phyloP scores from a whole-genome alignment of 2,888 invertebrate species.

The Brenthis hecate region DNA sequence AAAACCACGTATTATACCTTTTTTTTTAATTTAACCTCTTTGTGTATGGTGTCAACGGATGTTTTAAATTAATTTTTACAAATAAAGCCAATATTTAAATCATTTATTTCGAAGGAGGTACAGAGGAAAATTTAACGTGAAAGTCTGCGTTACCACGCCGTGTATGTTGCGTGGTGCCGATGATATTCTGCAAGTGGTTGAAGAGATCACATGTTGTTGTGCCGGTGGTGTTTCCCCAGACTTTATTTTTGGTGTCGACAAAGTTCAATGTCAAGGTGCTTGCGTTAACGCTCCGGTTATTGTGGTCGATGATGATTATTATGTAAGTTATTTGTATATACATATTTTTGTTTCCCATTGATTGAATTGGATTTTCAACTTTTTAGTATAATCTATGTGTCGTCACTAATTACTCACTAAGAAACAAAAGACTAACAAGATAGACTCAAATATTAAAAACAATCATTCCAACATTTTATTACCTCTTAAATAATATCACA shows the following conservation, averaged over 20 bases:
- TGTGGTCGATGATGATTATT: slow-evolving; percentile 71
- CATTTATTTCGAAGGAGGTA: slow-evolving; percentile 50
- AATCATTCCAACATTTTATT: no score
- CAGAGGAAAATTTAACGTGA: slow-evolving; percentile 67
- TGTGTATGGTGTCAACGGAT: neutral
- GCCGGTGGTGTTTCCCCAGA: slow-evolving; percentile 60
- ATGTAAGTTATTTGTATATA: slow-evolving; percentile 53
- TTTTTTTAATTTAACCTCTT: no score
- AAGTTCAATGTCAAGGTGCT: slow-evolving; percentile 69
- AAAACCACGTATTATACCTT: no score
- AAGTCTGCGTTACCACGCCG: slow-evolving; percentile 68
- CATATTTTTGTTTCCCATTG: no score
- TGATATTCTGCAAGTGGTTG: slow-evolving; percentile 56
- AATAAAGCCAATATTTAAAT: neutral
- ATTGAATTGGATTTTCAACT: no score
- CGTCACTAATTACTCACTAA: no score
- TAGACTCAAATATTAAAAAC: no score
- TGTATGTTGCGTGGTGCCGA: slow-evolving; percentile 73
- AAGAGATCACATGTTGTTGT: slow-evolving; percentile 57
- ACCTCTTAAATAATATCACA: no score
- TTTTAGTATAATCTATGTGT: no score
- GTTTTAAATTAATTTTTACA: neutral
- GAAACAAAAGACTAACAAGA: no score
- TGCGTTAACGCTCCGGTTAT: slow-evolving; percentile 71
- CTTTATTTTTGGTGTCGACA: slow-evolving; percentile 66